Conservation (phyloP, 2,113 vertebrate genomes). For the Barbus barbus region DNA sequence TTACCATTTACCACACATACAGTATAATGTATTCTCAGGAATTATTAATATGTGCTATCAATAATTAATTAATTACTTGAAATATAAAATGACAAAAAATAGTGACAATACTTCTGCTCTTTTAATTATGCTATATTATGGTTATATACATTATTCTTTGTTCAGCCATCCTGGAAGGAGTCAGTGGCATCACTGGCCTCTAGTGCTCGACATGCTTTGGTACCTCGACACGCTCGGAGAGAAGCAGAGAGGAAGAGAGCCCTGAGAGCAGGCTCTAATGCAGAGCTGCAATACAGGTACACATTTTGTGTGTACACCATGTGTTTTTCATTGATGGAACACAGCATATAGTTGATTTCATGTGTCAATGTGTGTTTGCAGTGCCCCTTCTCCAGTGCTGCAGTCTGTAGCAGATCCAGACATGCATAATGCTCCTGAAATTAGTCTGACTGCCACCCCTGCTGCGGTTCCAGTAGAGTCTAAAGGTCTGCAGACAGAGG, state of each 20-base stretch:
- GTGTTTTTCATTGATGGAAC: background rate
- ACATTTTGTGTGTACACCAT: background rate
- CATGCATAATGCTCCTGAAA: background rate
- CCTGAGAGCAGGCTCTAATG: constrained; percentile 47
- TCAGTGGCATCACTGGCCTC: constrained; percentile 72
- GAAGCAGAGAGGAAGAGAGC: constrained; percentile 59
- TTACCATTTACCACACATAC: too few species aligned
- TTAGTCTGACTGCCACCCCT: background rate
- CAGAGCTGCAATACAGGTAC: constrained; percentile 45
- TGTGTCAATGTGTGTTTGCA: background rate
- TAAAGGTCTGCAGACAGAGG: constrained; percentile 65
- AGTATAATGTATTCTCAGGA: too few species aligned
- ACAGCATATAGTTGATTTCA: background rate
- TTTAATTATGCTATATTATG: background rate
- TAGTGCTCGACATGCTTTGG: constrained; percentile 70
- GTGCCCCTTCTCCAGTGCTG: constrained; percentile 14
- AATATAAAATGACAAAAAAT: too few species aligned
- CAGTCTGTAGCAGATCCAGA: constrained; percentile 11
- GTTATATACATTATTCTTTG: background rate
- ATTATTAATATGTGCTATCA: too few species aligned
- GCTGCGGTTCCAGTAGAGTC: constrained; percentile 44
- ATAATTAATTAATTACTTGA: background rate
- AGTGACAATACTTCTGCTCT: too few species aligned
- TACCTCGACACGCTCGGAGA: constrained; percentile 64
- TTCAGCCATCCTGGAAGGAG: constrained; percentile 79